A percentile compares a stretch with the other conserved stretches of the same genome.
phyloP scores from a whole-genome alignment of 1,140 invertebrate genomes.

The Lordiphosa clarofinis region DNA sequence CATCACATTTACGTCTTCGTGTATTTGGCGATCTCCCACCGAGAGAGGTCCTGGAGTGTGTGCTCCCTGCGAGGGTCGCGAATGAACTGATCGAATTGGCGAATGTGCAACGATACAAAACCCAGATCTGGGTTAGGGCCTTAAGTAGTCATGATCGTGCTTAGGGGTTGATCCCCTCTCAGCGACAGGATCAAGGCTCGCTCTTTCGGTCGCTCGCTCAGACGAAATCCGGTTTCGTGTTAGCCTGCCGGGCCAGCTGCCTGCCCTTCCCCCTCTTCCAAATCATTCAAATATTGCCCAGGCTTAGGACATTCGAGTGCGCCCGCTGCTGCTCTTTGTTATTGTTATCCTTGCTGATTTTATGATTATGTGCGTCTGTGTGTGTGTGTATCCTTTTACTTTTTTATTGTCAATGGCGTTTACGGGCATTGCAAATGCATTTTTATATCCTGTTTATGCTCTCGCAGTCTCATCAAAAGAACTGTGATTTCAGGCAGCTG shows the following conservation, averaged over 20 bases:
- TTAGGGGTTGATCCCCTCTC: conserved; percentile 54
- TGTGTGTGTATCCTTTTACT: conserved; percentile 46
- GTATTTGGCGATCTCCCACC: no score
- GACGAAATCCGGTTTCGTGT: conserved; percentile 64
- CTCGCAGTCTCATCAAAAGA: conserved; percentile 38
- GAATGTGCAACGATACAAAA: conserved; percentile 62
- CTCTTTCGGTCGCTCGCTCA: conserved; percentile 22
- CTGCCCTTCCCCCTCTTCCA: conserved; percentile 12
- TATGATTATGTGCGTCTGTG: conserved; percentile 39
- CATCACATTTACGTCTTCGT: neutral
- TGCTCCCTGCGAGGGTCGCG: conserved; percentile 33
- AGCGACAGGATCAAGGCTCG: conserved; percentile 42
- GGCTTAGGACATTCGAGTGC: conserved; percentile 49
- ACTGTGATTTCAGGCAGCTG: conserved; percentile 31
- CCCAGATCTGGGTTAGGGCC: conserved; percentile 43
- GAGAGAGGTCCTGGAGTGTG: neutral
- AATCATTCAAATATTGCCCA: conserved; percentile 57
- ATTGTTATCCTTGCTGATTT: conserved; percentile 73
- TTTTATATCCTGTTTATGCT: conserved; percentile 77
- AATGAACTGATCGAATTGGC: conserved; percentile 60
- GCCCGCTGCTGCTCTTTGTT: conserved; percentile 48
- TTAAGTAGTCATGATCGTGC: conserved; percentile 65
- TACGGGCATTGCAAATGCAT: conserved; percentile 61
- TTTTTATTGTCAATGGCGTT: conserved; percentile 39
- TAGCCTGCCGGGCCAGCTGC: conserved; percentile 64